These are phyloP conservation scores for Cerceris rybyensis DNA, from an alignment of 2,888 invertebrate genomes.

Conservation along the genomic window DNA sequence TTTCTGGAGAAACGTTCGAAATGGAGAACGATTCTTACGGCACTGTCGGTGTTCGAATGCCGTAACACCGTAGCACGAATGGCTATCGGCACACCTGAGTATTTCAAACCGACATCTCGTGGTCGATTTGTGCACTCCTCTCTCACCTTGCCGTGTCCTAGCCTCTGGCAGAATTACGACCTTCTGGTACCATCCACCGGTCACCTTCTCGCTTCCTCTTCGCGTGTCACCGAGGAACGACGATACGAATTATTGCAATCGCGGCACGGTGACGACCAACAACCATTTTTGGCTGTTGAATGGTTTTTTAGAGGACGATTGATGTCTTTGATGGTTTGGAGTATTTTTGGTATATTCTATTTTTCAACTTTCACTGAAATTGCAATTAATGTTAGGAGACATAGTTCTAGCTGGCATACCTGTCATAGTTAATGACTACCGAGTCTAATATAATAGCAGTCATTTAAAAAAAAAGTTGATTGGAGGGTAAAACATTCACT, in stretches of 20 bases:
- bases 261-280: no score
- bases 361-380: no score
- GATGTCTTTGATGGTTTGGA: no score
- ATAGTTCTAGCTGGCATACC: no score
- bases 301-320: no score
- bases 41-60: conserved; percentile 56
- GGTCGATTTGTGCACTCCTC: conserved; percentile 64
- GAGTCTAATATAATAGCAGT: no score
- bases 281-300: no score
- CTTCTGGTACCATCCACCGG: conserved; percentile 70
- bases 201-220: conserved; percentile 53
- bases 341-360: no score
- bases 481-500: no score
- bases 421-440: no score
- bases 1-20: not conserved
- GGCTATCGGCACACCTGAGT: conserved; percentile 35
- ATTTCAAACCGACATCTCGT: conserved; percentile 71
- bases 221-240: not conserved
- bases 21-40: conserved; percentile 47
- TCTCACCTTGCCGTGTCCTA: conserved; percentile 81
- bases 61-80: conserved; percentile 45
- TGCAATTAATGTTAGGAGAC: no score
- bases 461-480: no score
- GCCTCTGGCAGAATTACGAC: conserved; percentile 75
- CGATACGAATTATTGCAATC: not conserved